Evolutionary conservation across 2,113 vertebrate species (phyloP).

Genomic region (Ahaetulla prasina): DNA sequence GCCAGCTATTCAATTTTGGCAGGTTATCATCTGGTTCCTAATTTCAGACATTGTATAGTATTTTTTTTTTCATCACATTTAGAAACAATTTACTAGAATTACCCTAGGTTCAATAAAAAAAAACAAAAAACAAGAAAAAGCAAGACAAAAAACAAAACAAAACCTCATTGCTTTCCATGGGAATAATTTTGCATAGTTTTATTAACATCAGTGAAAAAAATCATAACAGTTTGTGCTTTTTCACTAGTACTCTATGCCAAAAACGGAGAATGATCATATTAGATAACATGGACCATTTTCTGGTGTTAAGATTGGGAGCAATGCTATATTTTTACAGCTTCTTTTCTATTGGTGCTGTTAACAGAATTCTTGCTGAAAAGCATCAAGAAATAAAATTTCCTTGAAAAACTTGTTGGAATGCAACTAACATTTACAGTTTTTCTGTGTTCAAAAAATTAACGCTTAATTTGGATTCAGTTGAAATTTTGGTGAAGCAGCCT

Average conservation of each 20-base stretch:
- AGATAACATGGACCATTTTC: neutral
- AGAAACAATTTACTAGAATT: neutral
- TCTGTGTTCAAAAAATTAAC: conserved; percentile 39
- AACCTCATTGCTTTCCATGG: neutral
- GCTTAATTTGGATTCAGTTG: conserved; percentile 53
- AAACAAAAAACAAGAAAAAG: no score
- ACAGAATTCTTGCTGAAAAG: neutral
- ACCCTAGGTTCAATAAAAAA: neutral
- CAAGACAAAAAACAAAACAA: neutral
- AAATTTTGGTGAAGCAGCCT: conserved; percentile 56
- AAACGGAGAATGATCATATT: neutral
- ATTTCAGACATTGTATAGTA: neutral
- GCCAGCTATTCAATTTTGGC: neutral
- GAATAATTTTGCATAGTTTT: neutral
- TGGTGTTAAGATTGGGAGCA: neutral
- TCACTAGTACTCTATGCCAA: neutral
- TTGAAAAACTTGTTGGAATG: neutral
- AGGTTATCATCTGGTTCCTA: neutral
- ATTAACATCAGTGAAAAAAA: neutral
- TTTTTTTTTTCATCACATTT: neutral
- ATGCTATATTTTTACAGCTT: neutral
- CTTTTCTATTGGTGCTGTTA: neutral
- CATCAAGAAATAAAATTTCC: neutral
- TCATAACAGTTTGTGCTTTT: neutral
- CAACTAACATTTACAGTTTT: conserved; percentile 15